Percentiles rank a stretch among this genome's conserved stretches.
Conservation (phyloP, 2,888 invertebrate genomes). For the Pteria penguin region DNA sequence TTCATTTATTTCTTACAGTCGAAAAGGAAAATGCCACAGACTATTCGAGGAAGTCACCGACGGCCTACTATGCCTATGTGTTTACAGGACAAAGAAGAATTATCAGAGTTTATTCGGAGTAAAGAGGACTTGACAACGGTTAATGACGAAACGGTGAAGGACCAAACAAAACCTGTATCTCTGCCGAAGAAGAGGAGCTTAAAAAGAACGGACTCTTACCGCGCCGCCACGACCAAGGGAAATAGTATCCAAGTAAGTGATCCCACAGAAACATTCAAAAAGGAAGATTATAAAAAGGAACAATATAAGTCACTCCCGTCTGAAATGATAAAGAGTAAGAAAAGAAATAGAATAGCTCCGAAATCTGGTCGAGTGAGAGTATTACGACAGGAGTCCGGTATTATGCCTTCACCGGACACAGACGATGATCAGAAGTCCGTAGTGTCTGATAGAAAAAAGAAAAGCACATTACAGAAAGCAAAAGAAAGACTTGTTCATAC, state of each 20-base stretch:
- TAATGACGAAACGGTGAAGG: neutral
- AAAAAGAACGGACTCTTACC: constrained; percentile 32
- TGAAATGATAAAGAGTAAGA: neutral
- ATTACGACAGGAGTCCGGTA: constrained; percentile 38
- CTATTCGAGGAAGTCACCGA: constrained; percentile 1
- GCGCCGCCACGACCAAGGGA: constrained; percentile 17
- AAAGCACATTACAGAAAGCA: constrained; percentile 30
- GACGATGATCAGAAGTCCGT: constrained; percentile 24
- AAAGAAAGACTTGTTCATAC: constrained; percentile 38
- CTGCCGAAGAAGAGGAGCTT: neutral
- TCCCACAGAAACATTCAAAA: constrained; percentile 15
- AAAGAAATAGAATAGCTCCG: neutral
- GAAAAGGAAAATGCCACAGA: constrained; percentile 2
- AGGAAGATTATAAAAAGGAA: constrained; percentile 28
- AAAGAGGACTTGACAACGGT: neutral
- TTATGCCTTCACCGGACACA: constrained; percentile 34
- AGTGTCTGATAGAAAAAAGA: constrained; percentile 31
- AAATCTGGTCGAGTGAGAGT: constrained; percentile 6
- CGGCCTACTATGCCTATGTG: constrained; percentile 10
- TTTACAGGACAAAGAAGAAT: neutral
- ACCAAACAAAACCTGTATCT: neutral
- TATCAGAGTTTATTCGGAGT: constrained; percentile 3
- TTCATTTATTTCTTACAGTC: neutral
- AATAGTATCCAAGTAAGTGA: constrained; percentile 16
- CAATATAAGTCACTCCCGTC: constrained; percentile 33